These are phyloP conservation scores for Andrena flavipes DNA, from an alignment of 2,888 invertebrate genomes.

Conservation along the genomic window DNA sequence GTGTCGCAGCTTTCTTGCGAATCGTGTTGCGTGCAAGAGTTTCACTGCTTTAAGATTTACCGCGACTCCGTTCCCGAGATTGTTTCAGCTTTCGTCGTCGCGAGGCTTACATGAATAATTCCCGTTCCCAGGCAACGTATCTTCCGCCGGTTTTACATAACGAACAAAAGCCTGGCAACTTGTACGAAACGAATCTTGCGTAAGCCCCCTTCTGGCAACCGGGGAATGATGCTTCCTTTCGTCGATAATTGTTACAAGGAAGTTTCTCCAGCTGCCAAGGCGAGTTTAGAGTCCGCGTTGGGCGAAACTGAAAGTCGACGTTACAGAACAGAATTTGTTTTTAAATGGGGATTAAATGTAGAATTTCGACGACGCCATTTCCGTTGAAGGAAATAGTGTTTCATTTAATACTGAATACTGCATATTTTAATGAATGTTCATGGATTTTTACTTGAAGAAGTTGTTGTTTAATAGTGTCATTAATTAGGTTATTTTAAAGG, in stretches of 20 bases:
- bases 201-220: not conserved
- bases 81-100: slow-evolving; percentile 10
- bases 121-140: not conserved
- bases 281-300: not conserved
- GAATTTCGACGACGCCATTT: not conserved
- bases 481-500: too few species aligned
- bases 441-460: not conserved
- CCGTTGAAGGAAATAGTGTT: too few species aligned
- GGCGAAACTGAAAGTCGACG: too few species aligned
- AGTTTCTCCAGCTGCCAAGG: not conserved
- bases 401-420: too few species aligned
- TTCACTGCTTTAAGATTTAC: slow-evolving; percentile 17
- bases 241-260: slow-evolving; percentile 5
- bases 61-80: slow-evolving; percentile 8
- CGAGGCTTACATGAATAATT: slow-evolving; percentile 25
- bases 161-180: slow-evolving; percentile 25
- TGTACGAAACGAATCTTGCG: slow-evolving; percentile 8
- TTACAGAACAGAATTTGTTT: not conserved
- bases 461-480: too few species aligned
- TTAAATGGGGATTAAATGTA: not conserved
- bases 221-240: not conserved
- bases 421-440: not conserved
- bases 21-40: not conserved
- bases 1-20: not conserved
- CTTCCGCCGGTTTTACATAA: not conserved